phyloP scores from a whole-genome alignment of 2,113 vertebrate species.

The Protobothrops mucrosquamatus region DNA sequence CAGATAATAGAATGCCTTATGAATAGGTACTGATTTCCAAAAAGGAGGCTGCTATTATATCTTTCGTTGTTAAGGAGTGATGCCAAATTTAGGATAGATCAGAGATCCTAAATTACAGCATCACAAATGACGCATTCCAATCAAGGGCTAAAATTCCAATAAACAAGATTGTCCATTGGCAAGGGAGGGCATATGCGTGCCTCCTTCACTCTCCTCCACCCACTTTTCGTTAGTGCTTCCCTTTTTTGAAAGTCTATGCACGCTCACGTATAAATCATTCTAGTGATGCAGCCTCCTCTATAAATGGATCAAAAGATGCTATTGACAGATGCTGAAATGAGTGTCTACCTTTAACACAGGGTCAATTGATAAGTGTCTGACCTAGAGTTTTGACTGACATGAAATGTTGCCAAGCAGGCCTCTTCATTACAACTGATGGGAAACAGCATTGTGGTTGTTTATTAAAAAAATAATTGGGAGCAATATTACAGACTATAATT shows the following conservation, averaged over 20 bases:
- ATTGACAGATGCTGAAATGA: slow-evolving; percentile 75
- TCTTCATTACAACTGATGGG: slow-evolving; percentile 47
- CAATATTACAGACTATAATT: slow-evolving; percentile 7
- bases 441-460: neutral
- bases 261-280: slow-evolving; percentile 48
- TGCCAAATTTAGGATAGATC: slow-evolving; percentile 27
- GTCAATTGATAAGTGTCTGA: slow-evolving; percentile 79
- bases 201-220: neutral
- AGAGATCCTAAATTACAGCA: slow-evolving; percentile 2
- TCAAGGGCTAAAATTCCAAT: slow-evolving; percentile 29
- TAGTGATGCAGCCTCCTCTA: slow-evolving; percentile 37
- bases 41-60: slow-evolving; percentile 45
- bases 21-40: slow-evolving; percentile 48
- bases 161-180: neutral
- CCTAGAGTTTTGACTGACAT: slow-evolving; percentile 72
- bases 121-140: neutral
- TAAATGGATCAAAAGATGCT: slow-evolving; percentile 69
- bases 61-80: slow-evolving; percentile 37
- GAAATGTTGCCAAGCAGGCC: slow-evolving; percentile 69
- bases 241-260: slow-evolving; percentile 49
- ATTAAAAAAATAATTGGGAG: slow-evolving; percentile 6
- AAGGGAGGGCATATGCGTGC: neutral
- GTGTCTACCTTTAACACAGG: slow-evolving; percentile 71
- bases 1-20: slow-evolving; percentile 60
- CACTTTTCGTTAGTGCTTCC: slow-evolving; percentile 32